A percentile compares a stretch with the other conserved stretches of the same genome.
phyloP scores from a whole-genome alignment of 2,888 invertebrate genomes.

The Tridacna crocea region DNA sequence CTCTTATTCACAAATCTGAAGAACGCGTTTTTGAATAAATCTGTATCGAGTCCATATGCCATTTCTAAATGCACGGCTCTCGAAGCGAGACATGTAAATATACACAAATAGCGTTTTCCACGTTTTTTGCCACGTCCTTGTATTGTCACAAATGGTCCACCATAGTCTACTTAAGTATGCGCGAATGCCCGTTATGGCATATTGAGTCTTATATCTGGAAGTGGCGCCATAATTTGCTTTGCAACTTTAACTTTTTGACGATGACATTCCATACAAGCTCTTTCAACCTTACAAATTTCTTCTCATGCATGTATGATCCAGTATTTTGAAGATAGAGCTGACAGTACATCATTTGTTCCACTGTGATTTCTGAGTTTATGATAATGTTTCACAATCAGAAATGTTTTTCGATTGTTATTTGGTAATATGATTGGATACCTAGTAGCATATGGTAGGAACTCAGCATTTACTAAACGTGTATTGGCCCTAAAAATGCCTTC shows the following conservation, averaged over 20 bases:
- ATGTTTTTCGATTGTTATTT: no score
- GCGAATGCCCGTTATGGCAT: background rate
- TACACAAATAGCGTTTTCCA: constrained; percentile 25
- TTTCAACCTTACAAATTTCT: background rate
- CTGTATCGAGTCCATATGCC: constrained; percentile 42
- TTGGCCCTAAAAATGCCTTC: background rate
- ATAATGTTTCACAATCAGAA: no score
- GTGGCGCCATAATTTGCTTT: no score
- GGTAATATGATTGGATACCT: no score
- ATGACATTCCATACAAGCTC: no score
- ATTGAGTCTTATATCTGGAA: no score
- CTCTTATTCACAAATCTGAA: constrained; percentile 41
- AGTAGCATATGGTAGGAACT: no score
- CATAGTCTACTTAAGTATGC: constrained; percentile 28
- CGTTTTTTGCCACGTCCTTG: constrained; percentile 34
- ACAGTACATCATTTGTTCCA: no score
- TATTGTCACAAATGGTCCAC: constrained; percentile 32
- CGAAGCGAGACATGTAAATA: constrained; percentile 48
- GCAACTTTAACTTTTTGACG: no score
- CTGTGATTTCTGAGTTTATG: no score
- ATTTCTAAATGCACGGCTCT: constrained; percentile 55
- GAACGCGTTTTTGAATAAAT: constrained; percentile 49
- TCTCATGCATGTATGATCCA: background rate
- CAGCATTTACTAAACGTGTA: no score
- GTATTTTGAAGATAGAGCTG: no score